Conservation (phyloP, 1,140 invertebrate genomes). For the Trachelipus rathkii region DNA sequence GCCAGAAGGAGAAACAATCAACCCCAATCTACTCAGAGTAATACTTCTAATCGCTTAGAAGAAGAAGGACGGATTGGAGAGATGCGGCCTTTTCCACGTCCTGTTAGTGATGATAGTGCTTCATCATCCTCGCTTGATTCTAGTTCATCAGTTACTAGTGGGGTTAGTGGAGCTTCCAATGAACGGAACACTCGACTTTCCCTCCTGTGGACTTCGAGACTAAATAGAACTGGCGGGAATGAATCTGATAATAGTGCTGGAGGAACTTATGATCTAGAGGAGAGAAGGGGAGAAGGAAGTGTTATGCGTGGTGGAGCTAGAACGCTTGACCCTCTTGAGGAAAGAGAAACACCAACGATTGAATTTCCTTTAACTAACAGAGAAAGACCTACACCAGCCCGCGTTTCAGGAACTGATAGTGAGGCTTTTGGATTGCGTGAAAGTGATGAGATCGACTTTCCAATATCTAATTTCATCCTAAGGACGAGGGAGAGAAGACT, state of each 20-base stretch:
- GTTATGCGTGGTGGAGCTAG: background rate
- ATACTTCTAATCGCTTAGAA: background rate
- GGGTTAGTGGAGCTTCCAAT: constrained; percentile 29
- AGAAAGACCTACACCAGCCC: background rate
- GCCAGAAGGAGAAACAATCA: background rate
- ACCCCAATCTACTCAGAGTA: background rate
- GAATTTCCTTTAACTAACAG: background rate
- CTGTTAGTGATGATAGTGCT: constrained; percentile 39
- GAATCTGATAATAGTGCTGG: constrained; percentile 7
- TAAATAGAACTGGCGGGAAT: constrained; percentile 28
- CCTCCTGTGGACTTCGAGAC: constrained; percentile 34
- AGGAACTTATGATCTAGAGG: background rate
- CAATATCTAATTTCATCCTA: background rate
- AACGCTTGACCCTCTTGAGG: background rate
- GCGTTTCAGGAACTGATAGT: too few relatives aligned
- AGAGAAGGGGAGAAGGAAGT: background rate
- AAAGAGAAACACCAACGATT: background rate
- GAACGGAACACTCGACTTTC: constrained; percentile 38
- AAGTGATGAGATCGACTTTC: too few relatives aligned
- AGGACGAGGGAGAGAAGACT: background rate
- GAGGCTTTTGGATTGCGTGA: background rate
- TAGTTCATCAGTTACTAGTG: constrained; percentile 37
- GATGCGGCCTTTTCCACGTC: constrained; percentile 24
- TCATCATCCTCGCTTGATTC: constrained; percentile 39
- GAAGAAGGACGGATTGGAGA: constrained; percentile 23